Conservation (phyloP, 2,113 vertebrate species). For the Lophotis ruficrista region DNA sequence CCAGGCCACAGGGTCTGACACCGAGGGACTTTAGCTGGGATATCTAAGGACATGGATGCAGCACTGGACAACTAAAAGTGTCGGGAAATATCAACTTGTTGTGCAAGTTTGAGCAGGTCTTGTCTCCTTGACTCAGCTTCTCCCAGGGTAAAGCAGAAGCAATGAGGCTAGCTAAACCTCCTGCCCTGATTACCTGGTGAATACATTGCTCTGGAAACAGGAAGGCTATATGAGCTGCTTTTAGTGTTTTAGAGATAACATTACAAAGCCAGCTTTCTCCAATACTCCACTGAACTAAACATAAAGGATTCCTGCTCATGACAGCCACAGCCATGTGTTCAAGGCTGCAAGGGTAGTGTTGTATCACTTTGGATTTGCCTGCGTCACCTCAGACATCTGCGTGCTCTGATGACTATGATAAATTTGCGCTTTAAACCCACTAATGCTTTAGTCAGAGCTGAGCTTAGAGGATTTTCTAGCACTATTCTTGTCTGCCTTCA, state of each 20-base stretch:
- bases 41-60: not conserved
- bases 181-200: not conserved
- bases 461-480: not conserved
- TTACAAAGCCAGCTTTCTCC: not conserved
- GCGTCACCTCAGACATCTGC: not conserved
- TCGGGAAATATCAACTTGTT: not conserved
- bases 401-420: not conserved
- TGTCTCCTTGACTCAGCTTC: not conserved
- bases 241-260: not conserved
- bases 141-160: not conserved
- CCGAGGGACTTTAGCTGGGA: not conserved
- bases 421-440: conserved; percentile 8
- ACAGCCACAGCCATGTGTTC: not conserved
- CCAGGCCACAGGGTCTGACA: not conserved
- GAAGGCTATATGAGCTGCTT: not conserved
- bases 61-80: not conserved
- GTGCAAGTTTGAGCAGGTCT: not conserved
- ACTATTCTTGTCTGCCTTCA: not conserved
- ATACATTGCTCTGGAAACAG: not conserved
- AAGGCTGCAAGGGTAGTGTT: not conserved
- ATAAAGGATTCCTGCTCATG: not conserved
- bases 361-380: not conserved
- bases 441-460: not conserved
- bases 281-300: not conserved
- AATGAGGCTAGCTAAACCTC: fast-evolving